These are phyloP conservation scores for Anguilla pacifica DNA, from an alignment of 2,797 vertebrate species.

Conservation along the genomic window DNA sequence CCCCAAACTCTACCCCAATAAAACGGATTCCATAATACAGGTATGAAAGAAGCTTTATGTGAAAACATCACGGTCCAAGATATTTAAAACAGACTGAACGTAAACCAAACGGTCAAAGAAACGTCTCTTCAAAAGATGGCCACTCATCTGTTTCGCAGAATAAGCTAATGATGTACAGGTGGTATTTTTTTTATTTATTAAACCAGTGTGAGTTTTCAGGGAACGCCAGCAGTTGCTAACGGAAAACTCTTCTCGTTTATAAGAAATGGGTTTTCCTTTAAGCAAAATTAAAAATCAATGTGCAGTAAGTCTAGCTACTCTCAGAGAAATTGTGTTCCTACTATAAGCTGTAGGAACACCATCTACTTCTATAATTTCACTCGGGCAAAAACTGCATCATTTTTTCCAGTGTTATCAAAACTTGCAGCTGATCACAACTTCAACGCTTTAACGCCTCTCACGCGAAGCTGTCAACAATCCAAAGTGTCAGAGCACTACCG, in stretches of 20 bases:
- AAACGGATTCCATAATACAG: constrained; percentile 33
- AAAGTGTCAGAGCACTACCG: background rate
- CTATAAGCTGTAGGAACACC: background rate
- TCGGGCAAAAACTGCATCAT: background rate
- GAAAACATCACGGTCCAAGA: constrained; percentile 9
- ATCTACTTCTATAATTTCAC: background rate
- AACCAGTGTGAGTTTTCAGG: background rate
- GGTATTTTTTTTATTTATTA: constrained; percentile 16
- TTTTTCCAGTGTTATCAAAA: background rate
- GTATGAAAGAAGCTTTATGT: background rate
- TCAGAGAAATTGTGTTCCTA: background rate
- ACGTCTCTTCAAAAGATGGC: constrained; percentile 16
- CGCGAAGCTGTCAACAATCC: background rate
- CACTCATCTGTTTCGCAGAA: constrained; percentile 20
- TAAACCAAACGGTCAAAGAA: constrained; percentile 32
- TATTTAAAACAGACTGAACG: constrained; percentile 46
- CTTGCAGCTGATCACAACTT: background rate
- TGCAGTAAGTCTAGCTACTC: background rate
- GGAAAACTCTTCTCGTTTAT: background rate
- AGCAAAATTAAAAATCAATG: background rate
- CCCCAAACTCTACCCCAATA: background rate
- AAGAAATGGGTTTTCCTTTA: background rate
- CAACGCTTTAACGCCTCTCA: background rate
- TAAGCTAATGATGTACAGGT: constrained; percentile 12
- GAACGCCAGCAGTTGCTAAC: background rate